These are phyloP conservation scores for Campylomormyrus tamandua DNA, from an alignment of 2,113 vertebrate genomes.

Conservation along the genomic window DNA sequence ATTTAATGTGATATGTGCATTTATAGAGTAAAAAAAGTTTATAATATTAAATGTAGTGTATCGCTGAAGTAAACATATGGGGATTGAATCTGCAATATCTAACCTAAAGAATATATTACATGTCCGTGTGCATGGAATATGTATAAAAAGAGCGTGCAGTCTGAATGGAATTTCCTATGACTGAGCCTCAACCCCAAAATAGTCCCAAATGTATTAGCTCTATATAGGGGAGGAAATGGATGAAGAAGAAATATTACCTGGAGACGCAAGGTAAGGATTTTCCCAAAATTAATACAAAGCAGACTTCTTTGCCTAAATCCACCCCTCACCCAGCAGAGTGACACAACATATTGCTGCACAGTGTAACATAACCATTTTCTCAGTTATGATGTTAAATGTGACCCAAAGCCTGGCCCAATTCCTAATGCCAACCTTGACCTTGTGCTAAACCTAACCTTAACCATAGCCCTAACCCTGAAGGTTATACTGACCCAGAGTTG, in stretches of 20 bases:
- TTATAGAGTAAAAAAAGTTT: not conserved
- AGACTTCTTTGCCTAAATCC: not conserved
- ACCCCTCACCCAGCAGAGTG: not conserved
- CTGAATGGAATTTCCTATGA: conserved; percentile 13
- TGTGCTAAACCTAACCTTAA: not conserved
- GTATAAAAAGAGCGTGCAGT: conserved; percentile 5
- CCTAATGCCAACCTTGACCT: not conserved
- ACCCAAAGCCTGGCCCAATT: not conserved
- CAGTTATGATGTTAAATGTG: conserved; percentile 11
- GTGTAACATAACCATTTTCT: conserved; percentile 23
- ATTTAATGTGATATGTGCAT: not conserved
- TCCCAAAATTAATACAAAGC: conserved; percentile 42
- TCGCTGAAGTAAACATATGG: conserved; percentile 34
- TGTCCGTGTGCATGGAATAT: conserved; percentile 9
- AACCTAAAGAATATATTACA: conserved; percentile 4
- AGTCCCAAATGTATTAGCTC: not conserved
- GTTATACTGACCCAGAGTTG: not conserved
- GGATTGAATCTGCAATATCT: conserved; percentile 14
- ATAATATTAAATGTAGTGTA: conserved; percentile 11
- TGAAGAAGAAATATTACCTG: conserved; percentile 33
- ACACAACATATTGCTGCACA: not conserved
- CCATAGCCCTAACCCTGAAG: not conserved
- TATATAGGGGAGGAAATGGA: not conserved
- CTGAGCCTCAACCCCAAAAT: not conserved
- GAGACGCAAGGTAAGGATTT: conserved; percentile 32